A percentile compares a stretch with the other conserved stretches of the same genome.
phyloP scores from a whole-genome alignment of 2,113 vertebrate genomes.

The Pangasianodon gigas region DNA sequence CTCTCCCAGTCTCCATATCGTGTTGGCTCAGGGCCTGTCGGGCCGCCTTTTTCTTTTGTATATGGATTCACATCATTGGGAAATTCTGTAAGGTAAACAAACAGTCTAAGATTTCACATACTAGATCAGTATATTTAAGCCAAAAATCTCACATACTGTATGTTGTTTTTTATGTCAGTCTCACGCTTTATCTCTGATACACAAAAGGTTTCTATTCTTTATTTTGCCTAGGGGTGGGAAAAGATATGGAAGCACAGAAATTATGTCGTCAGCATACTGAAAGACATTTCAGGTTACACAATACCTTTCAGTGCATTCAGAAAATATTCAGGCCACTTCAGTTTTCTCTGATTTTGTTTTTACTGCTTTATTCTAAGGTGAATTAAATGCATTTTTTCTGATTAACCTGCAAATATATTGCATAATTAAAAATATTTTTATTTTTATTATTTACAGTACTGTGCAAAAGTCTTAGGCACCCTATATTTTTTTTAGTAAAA shows the following conservation, averaged over 20 bases:
- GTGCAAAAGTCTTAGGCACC: no score
- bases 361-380: not conserved
- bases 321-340: not conserved
- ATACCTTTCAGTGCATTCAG: not conserved
- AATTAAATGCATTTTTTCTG: not conserved
- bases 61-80: slow-evolving; percentile 87
- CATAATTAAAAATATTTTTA: not conserved
- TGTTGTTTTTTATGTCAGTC: not conserved
- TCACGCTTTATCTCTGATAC: not conserved
- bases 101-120: not conserved
- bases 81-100: slow-evolving; percentile 75
- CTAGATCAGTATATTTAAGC: not conserved
- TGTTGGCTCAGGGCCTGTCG: slow-evolving; percentile 92
- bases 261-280: not conserved
- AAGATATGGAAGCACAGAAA: no score
- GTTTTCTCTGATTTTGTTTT: not conserved
- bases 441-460: no score
- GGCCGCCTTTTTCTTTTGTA: slow-evolving; percentile 93
- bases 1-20: slow-evolving; percentile 97
- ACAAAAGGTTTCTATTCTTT: not conserved
- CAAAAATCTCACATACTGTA: not conserved
- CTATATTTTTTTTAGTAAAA: no score
- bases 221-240: not conserved
- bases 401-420: not conserved
- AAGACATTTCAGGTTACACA: not conserved